Base-by-base conservation (phyloP, 2,888 invertebrate species). In the Macrostomum cliftonense region DNA sequence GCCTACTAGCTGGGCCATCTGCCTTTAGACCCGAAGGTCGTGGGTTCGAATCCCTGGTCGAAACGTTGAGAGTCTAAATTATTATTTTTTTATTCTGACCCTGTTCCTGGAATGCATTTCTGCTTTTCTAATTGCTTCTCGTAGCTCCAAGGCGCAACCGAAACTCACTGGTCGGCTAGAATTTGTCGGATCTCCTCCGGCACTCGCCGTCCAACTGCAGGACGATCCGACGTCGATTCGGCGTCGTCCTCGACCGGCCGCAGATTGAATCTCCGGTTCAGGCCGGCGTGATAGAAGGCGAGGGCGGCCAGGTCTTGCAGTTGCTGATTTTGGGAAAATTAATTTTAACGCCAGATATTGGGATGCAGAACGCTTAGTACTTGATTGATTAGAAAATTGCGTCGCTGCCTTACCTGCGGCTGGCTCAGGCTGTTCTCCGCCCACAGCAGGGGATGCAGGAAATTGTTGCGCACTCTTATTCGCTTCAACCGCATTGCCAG, bases 381-480 rank as follows among this genome's bases (percentile, higher is more conserved):
- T n/a, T 21, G 28, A 38, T 39, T 46, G 54, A 50, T n/a, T 43
- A 37, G 37, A 55, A n/a, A n/a, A 21, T 1, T 45, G 43, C 19
- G 17, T 20, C 11, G 11, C 4, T 7, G 37, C 38, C 39, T 37
- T 55, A 65, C 65, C 62, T 63, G 66, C n/a, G 63, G 62, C 28
- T 59, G 54, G 53, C 62, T 61, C 21, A 54, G 54, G 9, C 59
- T 62, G 51, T 59, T 58, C 39, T 65, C 65, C 38, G 59, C 58
- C 68, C 68, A 68, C 53, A 68, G 65, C 28, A 67, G 54, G 7
- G 68, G 68, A 54, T 67, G 67, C 65, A 68, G 64, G 55, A 62
- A 63, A 54, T 66, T 68, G 54, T 67, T 67, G 43, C 59, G 56
- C 42, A 68, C 63, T 52, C 60, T 58, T 1, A 68, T 53, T 28